phyloP scores from a whole-genome alignment of 2,888 invertebrate genomes.

The Sarcophaga carnaria region DNA sequence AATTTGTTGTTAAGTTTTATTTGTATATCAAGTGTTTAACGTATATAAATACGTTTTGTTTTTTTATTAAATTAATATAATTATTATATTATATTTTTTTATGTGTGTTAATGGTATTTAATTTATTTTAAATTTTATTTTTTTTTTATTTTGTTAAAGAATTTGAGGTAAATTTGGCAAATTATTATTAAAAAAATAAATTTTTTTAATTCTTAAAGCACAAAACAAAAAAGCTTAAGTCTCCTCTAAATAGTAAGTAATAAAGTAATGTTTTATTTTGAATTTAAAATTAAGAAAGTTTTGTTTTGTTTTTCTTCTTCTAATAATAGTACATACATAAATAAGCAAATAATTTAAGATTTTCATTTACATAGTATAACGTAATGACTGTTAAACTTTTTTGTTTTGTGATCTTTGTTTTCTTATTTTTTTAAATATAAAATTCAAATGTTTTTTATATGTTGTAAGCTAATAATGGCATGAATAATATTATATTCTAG shows the following conservation, averaged over 20 bases:
- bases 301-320: background rate
- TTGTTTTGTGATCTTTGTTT: too few species aligned
- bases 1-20: too few species aligned
- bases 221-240: background rate
- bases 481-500: background rate
- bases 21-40: constrained; percentile 51
- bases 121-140: constrained; percentile 61
- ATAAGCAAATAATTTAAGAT: too few species aligned
- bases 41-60: constrained; percentile 59
- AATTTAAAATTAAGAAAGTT: too few species aligned
- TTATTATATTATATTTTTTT: constrained; percentile 48
- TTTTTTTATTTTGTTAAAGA: constrained; percentile 60
- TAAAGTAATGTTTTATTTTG: background rate
- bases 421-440: constrained; percentile 60
- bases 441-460: constrained; percentile 37
- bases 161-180: constrained; percentile 82
- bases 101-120: constrained; percentile 55
- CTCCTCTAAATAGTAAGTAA: background rate
- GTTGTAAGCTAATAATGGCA: background rate
- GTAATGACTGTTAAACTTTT: too few species aligned
- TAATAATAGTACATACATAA: too few species aligned
- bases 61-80: constrained; percentile 50
- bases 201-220: background rate
- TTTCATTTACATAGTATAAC: too few species aligned
- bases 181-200: constrained; percentile 72